Conservation (phyloP, 1,140 invertebrate genomes). For the Aphelenchoides fujianensis region DNA sequence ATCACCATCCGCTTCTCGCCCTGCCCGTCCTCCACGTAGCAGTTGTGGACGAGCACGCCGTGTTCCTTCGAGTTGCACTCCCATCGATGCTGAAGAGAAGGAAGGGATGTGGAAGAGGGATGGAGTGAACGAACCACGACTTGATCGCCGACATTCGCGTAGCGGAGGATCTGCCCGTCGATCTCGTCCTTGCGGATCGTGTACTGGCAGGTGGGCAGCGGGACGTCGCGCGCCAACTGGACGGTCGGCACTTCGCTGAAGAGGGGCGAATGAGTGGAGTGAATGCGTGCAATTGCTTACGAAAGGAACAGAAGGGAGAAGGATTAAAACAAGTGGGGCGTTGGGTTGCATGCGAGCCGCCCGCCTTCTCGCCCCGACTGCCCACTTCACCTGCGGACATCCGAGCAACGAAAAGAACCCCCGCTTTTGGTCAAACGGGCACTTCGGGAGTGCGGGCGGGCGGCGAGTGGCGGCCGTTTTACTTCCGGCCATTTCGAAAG, state of each 20-base stretch:
- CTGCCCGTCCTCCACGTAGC: conserved; percentile 61
- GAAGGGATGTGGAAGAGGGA: no score
- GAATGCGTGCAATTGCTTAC: no score
- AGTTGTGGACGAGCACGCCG: conserved; percentile 57
- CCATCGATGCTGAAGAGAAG: conserved; percentile 47
- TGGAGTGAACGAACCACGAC: no score
- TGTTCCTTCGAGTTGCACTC: conserved; percentile 53
- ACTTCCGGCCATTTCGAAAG: no score
- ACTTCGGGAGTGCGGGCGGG: not conserved
- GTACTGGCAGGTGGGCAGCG: conserved; percentile 56
- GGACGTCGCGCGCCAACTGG: conserved; percentile 46
- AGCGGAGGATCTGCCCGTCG: conserved; percentile 54
- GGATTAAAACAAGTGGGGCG: no score
- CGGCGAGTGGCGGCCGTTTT: not conserved
- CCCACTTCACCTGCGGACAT: no score
- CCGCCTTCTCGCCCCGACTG: no score
- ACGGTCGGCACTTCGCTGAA: conserved; percentile 52
- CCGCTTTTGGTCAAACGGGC: not conserved
- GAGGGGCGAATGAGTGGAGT: no score
- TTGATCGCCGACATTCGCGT: conserved; percentile 58
- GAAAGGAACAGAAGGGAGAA: no score
- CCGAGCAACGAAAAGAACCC: not conserved
- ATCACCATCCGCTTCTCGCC: conserved; percentile 55
- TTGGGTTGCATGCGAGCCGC: no score
- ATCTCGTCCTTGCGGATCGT: conserved; percentile 61